Conservation (phyloP, 37 sponge, comb jelly and placozoan genomes). For the Petrosia ficiformis region DNA sequence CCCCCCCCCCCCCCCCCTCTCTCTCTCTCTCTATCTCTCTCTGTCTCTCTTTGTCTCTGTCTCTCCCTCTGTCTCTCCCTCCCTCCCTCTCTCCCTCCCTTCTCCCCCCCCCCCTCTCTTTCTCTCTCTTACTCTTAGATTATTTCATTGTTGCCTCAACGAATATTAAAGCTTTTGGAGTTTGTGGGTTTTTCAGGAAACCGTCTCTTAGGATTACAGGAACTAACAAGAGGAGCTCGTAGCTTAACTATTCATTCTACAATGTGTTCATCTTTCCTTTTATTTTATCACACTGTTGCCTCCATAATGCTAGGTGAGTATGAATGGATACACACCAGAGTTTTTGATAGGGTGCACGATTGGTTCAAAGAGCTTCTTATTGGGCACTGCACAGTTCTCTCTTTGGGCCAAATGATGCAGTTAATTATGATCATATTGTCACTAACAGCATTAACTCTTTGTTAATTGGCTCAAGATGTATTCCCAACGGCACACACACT, state of each 20-base stretch:
- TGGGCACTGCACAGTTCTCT: too few species aligned
- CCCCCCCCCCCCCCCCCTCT: slow-evolving; percentile 11
- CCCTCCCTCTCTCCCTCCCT: not conserved
- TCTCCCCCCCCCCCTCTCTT: slow-evolving; percentile 92
- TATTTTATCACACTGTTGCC: slow-evolving; percentile 50
- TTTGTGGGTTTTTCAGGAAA: slow-evolving; percentile 81
- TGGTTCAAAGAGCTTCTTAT: too few species aligned
- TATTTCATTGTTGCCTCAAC: slow-evolving; percentile 63
- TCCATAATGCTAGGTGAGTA: slow-evolving; percentile 42
- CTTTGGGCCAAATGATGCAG: too few species aligned
- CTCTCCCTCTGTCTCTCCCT: slow-evolving; percentile 21
- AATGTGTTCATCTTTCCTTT: slow-evolving; percentile 43
- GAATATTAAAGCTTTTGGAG: slow-evolving; percentile 67
- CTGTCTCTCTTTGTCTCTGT: too few species aligned
- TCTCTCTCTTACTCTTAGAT: slow-evolving; percentile 32
- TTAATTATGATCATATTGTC: too few species aligned
- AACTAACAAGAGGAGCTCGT: slow-evolving; percentile 33
- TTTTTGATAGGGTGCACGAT: not conserved
- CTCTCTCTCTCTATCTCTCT: too few species aligned
- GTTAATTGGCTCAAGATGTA: too few species aligned
- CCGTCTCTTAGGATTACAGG: slow-evolving; percentile 35
- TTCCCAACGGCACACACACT: too few species aligned
- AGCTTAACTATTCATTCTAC: slow-evolving; percentile 31
- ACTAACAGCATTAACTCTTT: too few species aligned
- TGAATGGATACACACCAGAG: not conserved